Percentiles rank a stretch among this genome's conserved stretches.
Conservation (phyloP, 2,888 invertebrate species). For the Labia minor region DNA sequence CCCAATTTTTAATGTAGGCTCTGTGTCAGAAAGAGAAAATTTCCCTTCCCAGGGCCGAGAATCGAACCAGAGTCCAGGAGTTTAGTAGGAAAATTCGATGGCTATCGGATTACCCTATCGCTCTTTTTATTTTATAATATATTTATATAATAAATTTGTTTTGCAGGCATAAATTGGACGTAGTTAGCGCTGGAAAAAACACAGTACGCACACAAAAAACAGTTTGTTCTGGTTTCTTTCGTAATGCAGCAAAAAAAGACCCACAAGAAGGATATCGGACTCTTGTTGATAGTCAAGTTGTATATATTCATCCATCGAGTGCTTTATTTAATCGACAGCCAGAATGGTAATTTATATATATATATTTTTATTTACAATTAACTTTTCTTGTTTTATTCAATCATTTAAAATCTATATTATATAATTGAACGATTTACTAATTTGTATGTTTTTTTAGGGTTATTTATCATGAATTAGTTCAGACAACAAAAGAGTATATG, state of each 20-base stretch:
- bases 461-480: conserved; percentile 95
- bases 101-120: no score
- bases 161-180: conserved; percentile 80
- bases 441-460: conserved; percentile 50
- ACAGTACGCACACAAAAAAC: conserved; percentile 94
- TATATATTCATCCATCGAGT: conserved; percentile 97
- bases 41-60: no score
- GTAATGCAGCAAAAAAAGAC: conserved; percentile 98
- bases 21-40: no score
- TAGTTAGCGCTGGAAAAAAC: conserved; percentile 92
- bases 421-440: conserved; percentile 13
- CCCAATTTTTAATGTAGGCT: no score
- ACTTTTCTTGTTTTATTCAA: neutral
- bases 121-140: no score
- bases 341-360: conserved; percentile 62
- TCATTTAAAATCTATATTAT: neutral
- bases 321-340: conserved; percentile 97
- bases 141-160: conserved; percentile 16
- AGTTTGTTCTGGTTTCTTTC: conserved; percentile 95
- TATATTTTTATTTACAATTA: neutral
- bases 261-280: conserved; percentile 97
- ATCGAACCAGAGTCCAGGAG: no score
- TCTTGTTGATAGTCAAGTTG: conserved; percentile 92
- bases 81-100: no score
- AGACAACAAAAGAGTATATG: conserved; percentile 99